Evolutionary conservation across 2,888 invertebrate genomes (phyloP), one percentile per base, ranked within the genome.

Genomic region (Notocelia uddmanniana): DNA sequence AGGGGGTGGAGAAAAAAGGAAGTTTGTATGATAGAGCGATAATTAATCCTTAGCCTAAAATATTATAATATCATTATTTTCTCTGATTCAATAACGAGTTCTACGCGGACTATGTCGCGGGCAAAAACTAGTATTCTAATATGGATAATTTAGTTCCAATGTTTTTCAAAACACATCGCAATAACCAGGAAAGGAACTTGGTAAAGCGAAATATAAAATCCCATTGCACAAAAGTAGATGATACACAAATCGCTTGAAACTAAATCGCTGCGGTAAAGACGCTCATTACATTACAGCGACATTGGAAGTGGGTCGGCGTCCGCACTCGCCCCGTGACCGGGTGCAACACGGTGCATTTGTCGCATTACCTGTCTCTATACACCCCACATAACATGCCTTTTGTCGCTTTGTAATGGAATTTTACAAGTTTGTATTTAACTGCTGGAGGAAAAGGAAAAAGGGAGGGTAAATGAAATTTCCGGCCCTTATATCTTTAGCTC

Each of bases 191-290:
- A n/a, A 45, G 6, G 2, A n/a, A 45, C 45, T n/a, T n/a, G n/a
- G 6, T n/a, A n/a, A 45, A 45, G n/a, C n/a, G n/a, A 45, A 45
- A 15, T n/a, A 45, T n/a, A 8, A n/a, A 13, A 13, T 45, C 15
- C 41, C 6, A 0, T n/a, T n/a, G 6, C 8, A 45, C 45, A n/a
- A 45, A 8, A 45, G n/a, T n/a, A n/a, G 45, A n/a, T n/a, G n/a
- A 45, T 45, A n/a, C 45, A 45, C n/a, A 45, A 45, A 45, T 45
- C 45, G n/a, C n/a, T 45, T n/a, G 45, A 45, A n/a, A 45, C 45
- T 45, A n/a, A 45, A 45, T 45, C 45, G 45, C 45, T 45, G 45
- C 45, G 45, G 45, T 45, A 45, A 45, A 45, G 45, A 45, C 15
- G 45, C n/a, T 45, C 45, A 45, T 45, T 45, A 41, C 41, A 41